phyloP scores from a whole-genome alignment of 2,797 vertebrate species.

The Crocodylus rhombifer region DNA sequence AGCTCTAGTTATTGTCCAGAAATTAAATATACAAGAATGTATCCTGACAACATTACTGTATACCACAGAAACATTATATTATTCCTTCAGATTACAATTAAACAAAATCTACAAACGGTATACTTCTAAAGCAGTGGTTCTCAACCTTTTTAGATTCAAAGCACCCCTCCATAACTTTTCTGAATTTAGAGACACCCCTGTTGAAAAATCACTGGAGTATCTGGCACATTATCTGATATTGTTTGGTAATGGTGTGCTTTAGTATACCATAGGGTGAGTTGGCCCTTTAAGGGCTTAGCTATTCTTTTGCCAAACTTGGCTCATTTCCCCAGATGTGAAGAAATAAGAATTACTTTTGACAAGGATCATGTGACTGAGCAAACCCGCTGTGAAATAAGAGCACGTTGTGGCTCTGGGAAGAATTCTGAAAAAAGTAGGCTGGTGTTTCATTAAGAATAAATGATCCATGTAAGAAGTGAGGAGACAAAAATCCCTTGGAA shows the following conservation, averaged over 20 bases:
- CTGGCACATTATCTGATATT: not conserved
- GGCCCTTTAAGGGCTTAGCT: not conserved
- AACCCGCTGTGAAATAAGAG: slow-evolving; percentile 8
- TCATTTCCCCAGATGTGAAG: slow-evolving; percentile 5
- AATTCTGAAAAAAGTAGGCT: not conserved
- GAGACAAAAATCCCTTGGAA: not conserved
- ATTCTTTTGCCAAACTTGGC: slow-evolving; percentile 11
- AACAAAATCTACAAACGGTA: not conserved
- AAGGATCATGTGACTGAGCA: not conserved
- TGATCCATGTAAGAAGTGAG: not conserved
- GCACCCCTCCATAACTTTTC: too few relatives aligned
- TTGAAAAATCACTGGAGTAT: not conserved
- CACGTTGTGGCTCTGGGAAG: not conserved
- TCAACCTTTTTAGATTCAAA: too few relatives aligned
- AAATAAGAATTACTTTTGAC: not conserved
- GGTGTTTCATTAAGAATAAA: not conserved
- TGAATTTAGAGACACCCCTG: not conserved
- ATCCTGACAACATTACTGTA: not conserved
- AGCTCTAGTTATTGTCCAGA: not conserved
- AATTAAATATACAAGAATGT: not conserved
- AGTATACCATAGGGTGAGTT: not conserved
- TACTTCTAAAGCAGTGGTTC: not conserved
- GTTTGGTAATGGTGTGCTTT: too few relatives aligned
- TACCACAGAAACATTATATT: not conserved
- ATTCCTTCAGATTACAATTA: not conserved